A percentile compares a stretch with the other conserved stretches of the same genome.
Evolutionary conservation across 2,888 invertebrate species (phyloP).

Genomic region (Harmothoe impar): DNA sequence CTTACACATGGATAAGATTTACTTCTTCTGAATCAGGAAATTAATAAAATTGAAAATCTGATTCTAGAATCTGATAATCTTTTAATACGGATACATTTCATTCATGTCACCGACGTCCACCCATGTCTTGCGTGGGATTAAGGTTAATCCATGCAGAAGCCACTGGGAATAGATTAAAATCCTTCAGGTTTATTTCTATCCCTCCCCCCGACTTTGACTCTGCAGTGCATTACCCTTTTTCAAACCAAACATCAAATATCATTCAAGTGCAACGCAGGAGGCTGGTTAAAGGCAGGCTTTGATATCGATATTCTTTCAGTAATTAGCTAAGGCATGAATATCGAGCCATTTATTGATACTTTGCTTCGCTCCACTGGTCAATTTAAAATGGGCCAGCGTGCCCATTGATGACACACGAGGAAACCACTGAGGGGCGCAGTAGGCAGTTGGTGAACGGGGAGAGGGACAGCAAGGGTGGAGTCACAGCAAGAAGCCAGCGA

Average conservation of each 20-base stretch:
- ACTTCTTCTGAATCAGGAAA: too few relatives aligned
- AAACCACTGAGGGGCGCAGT: not conserved
- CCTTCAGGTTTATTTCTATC: not conserved
- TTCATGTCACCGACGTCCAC: too few relatives aligned
- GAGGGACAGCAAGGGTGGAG: not conserved
- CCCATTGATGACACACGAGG: slow-evolving; percentile 1
- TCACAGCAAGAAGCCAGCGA: not conserved
- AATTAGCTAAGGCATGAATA: slow-evolving; percentile 35
- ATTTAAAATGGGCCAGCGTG: slow-evolving; percentile 34
- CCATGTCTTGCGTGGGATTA: too few relatives aligned
- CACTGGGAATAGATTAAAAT: too few relatives aligned
- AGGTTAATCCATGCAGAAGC: too few relatives aligned
- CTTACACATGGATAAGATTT: too few relatives aligned
- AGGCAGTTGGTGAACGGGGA: not conserved
- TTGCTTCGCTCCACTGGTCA: not conserved
- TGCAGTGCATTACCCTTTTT: not conserved
- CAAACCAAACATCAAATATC: slow-evolving; percentile 7
- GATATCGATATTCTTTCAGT: not conserved
- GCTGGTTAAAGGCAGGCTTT: not conserved
- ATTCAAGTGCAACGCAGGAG: not conserved
- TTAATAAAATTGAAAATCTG: too few relatives aligned
- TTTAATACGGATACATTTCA: too few relatives aligned
- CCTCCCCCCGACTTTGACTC: not conserved
- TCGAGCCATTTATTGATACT: slow-evolving; percentile 46
- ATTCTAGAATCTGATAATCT: too few relatives aligned